Conservation (phyloP, 1,140 invertebrate species). For the Bombus superbus region DNA sequence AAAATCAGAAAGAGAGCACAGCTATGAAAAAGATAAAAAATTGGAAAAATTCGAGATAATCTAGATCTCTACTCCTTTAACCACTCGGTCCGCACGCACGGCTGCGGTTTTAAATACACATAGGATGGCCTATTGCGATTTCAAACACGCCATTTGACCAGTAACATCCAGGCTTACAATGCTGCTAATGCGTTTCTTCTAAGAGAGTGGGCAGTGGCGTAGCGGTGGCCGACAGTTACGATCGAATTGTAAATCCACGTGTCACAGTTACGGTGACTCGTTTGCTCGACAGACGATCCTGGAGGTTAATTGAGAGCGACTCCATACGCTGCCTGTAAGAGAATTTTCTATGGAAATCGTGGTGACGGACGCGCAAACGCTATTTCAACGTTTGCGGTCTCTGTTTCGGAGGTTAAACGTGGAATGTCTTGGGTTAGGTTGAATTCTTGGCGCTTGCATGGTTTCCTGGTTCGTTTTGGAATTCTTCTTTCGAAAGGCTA, state of each 20-base stretch:
- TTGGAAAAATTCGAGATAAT: too few relatives aligned
- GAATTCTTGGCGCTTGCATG: neutral
- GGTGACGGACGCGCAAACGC: neutral
- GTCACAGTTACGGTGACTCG: constrained; percentile 22
- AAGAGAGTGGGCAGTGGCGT: constrained; percentile 33
- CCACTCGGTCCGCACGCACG: constrained; percentile 46
- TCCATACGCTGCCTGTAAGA: neutral
- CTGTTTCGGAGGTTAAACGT: neutral
- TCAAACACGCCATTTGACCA: constrained; percentile 41
- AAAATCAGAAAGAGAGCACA: too few relatives aligned
- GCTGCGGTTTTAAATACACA: constrained; percentile 49
- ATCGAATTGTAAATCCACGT: constrained; percentile 51
- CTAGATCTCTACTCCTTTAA: constrained; percentile 3
- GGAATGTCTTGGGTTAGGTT: neutral
- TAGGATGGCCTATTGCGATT: constrained; percentile 42
- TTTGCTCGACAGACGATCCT: neutral
- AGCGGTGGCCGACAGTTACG: constrained; percentile 25
- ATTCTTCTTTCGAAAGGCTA: neutral
- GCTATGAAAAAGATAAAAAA: too few relatives aligned
- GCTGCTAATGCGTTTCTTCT: constrained; percentile 38
- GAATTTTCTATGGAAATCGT: neutral
- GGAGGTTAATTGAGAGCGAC: constrained; percentile 38
- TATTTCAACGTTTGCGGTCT: neutral
- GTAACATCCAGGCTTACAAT: constrained; percentile 37
- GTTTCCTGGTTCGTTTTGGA: constrained; percentile 4